A percentile compares a stretch with the other conserved stretches of the same genome.
Conservation (phyloP, 1,140 invertebrate species). For the Hirudo medicinalis region DNA sequence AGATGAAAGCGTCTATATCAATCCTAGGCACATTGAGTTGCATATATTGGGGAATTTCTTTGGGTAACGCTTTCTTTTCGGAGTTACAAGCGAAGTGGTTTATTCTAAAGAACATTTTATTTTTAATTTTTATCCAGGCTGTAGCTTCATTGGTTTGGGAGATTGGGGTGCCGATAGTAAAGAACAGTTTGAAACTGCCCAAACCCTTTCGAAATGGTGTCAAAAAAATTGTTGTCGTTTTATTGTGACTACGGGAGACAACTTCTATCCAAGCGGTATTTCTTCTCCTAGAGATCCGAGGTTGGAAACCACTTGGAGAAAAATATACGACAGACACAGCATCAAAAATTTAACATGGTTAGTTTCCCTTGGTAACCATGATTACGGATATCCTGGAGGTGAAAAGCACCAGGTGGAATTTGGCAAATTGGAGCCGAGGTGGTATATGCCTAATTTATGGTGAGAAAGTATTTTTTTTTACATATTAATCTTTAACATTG, state of each 20-base stretch:
- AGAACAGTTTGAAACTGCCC: neutral
- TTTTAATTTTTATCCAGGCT: neutral
- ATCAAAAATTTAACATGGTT: neutral
- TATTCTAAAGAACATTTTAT: neutral
- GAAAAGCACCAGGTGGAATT: constrained; percentile 21
- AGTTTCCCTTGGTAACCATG: constrained; percentile 9
- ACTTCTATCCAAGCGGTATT: constrained; percentile 22
- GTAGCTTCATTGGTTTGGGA: constrained; percentile 1
- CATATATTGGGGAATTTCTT: no score
- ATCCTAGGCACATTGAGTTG: no score
- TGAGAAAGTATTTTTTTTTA: constrained; percentile 5
- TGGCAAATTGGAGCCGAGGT: neutral
- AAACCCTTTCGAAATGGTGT: neutral
- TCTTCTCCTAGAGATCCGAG: constrained; percentile 16
- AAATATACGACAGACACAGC: neutral
- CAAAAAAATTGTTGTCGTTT: neutral
- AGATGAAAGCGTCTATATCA: no score
- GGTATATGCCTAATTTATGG: constrained; percentile 16
- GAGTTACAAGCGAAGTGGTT: no score
- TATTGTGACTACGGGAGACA: constrained; percentile 17
- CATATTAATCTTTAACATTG: no score
- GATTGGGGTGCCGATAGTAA: constrained; percentile 12
- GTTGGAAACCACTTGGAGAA: constrained; percentile 13
- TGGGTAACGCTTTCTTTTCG: no score
- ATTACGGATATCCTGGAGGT: constrained; percentile 5